These are phyloP conservation scores for Drosophila elegans DNA, from an alignment of 1,140 invertebrate genomes.

Conservation along the genomic window DNA sequence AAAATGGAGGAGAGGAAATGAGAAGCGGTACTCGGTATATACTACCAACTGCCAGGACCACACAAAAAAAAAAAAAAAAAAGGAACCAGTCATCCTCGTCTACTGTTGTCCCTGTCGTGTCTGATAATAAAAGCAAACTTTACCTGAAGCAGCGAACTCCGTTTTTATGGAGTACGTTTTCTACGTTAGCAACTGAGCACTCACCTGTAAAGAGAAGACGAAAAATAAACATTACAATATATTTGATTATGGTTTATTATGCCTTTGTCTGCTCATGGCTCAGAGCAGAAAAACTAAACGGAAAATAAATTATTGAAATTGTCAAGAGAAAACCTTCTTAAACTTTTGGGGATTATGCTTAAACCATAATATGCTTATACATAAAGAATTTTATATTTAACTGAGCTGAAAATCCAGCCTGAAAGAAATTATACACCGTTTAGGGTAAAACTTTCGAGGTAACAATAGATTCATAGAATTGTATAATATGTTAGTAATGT, in stretches of 20 bases:
- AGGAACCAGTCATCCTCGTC: slow-evolving; percentile 27
- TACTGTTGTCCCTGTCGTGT: slow-evolving; percentile 59
- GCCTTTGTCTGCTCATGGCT: slow-evolving; percentile 48
- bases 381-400: background rate
- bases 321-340: slow-evolving; percentile 18
- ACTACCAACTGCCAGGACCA: slow-evolving; percentile 37
- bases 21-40: slow-evolving; percentile 10
- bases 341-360: background rate
- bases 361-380: slow-evolving; percentile 2
- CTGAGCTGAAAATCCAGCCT: background rate
- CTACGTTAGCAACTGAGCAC: slow-evolving; percentile 44
- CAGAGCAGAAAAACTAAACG: slow-evolving; percentile 54
- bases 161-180: slow-evolving; percentile 62
- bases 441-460: too few species aligned
- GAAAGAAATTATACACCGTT: background rate
- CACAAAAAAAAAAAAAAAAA: slow-evolving; percentile 18
- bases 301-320: slow-evolving; percentile 63
- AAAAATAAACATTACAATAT: slow-evolving; percentile 80
- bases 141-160: slow-evolving; percentile 44
- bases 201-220: slow-evolving; percentile 70
- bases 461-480: too few species aligned
- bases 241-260: slow-evolving; percentile 78
- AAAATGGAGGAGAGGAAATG: background rate
- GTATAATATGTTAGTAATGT: too few species aligned
- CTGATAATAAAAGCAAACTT: slow-evolving; percentile 77